Percentiles rank a stretch among this genome's conserved stretches.
phyloP scores from a whole-genome alignment of 2,797 vertebrate genomes.

The Eleutherodactylus coqui region DNA sequence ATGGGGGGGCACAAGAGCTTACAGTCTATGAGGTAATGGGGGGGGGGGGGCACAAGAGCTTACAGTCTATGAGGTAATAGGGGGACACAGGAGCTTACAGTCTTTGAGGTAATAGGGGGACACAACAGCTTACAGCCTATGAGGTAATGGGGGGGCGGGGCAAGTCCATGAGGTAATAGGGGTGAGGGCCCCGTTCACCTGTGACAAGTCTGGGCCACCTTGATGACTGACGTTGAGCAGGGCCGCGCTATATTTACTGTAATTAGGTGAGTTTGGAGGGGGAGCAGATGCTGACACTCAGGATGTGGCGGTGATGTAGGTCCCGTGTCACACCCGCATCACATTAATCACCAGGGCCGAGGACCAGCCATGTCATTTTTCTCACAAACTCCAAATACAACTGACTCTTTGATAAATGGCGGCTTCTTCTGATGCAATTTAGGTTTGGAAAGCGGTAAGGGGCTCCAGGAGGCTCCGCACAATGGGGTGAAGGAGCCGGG shows the following conservation, averaged over 20 bases:
- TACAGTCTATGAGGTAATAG: too few relatives aligned
- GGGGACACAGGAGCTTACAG: too few relatives aligned
- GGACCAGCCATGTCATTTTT: conserved; percentile 70
- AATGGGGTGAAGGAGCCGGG: background rate
- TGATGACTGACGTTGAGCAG: conserved; percentile 77
- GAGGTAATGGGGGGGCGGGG: too few relatives aligned
- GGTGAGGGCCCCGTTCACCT: too few relatives aligned
- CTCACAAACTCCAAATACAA: conserved; percentile 64
- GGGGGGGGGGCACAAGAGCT: too few relatives aligned
- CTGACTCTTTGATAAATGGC: conserved; percentile 30
- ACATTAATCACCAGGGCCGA: conserved; percentile 83
- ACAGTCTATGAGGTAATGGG: too few relatives aligned
- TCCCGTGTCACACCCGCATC: conserved; percentile 75
- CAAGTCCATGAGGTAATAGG: too few relatives aligned
- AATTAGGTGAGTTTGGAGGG: conserved; percentile 82
- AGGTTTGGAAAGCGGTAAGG: background rate
- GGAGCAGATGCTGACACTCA: conserved; percentile 72
- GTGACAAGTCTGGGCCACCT: conserved; percentile 78
- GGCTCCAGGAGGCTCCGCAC: too few relatives aligned
- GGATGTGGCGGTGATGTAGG: conserved; percentile 82
- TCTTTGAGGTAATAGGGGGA: too few relatives aligned
- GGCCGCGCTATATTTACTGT: conserved; percentile 79
- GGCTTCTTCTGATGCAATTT: background rate
- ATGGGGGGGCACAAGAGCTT: too few relatives aligned
- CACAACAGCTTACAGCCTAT: too few relatives aligned